Base-by-base conservation (phyloP, 2,888 invertebrate species). In the Leptarthrus brevirostris region DNA sequence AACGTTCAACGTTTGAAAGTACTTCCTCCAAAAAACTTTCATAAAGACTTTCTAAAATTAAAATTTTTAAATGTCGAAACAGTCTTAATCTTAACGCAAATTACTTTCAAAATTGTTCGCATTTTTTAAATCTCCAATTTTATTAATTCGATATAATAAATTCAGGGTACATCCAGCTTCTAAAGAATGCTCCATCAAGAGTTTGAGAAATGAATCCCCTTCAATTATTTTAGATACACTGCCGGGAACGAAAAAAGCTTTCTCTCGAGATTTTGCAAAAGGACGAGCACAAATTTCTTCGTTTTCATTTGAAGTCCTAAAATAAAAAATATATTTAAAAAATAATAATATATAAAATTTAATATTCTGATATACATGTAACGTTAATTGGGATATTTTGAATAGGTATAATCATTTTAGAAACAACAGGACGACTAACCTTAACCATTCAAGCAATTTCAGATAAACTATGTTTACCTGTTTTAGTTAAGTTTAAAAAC, bases 151-250 rank as follows among this genome's bases (percentile, higher is more conserved):
- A 44, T 79, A 80, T 24, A 85, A 74, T 22, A 85, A 75, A 73
- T 81, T 81, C 1, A 84, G 79, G 0, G 84, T 82, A 56, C 81
- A 82, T 1, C 82, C 83, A 0, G 83, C 82, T 66, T 84, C 81
- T 40, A 82, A 44, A 0, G 83, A 81, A 74, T 84, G 82, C 2
- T 79, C 76, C 4, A 79, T 72, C 4, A 85, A 72, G n/a, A 84
- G 73, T 49, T 77, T 77, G 34, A 85, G 81, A 12, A 85, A 78
- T 3, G 76, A 73, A 66, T 81, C 81, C 3, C 76, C 73, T 0
- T 78, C 78, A 16, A 84, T 80, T 20, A 78, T 61, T 52, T 76
- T 76, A 2, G 81, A 80, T 2, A 81, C 75, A 2, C 78, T 64
- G 2, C 76, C 52, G 8, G 80, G 79, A 14, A 78, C 80, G 64